These are phyloP conservation scores for Fragum sueziense DNA, from an alignment of 2,888 invertebrate genomes.

Conservation along the genomic window DNA sequence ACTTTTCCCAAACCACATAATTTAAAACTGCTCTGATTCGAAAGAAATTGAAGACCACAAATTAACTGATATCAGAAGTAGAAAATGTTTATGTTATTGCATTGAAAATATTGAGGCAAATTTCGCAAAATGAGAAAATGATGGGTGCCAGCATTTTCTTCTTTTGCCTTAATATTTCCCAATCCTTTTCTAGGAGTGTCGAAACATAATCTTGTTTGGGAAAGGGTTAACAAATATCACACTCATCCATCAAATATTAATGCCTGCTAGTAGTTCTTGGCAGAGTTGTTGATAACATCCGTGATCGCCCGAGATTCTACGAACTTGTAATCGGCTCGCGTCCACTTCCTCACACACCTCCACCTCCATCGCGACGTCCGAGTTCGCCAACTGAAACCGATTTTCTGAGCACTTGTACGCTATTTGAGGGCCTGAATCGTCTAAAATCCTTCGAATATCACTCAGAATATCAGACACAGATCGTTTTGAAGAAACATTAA, in stretches of 20 bases:
- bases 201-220: not conserved
- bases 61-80: no score
- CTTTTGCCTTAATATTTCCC: not conserved
- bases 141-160: not conserved
- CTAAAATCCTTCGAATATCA: slow-evolving; percentile 73
- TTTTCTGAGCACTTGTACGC: slow-evolving; percentile 75
- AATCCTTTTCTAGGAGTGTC: not conserved
- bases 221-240: not conserved
- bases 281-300: slow-evolving; percentile 75
- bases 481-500: slow-evolving; percentile 65
- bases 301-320: slow-evolving; percentile 77
- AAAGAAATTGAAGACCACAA: not conserved
- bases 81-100: no score
- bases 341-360: slow-evolving; percentile 74
- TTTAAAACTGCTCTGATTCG: not conserved
- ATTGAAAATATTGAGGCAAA: not conserved
- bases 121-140: not conserved
- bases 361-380: slow-evolving; percentile 75
- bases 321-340: slow-evolving; percentile 73
- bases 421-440: slow-evolving; percentile 70
- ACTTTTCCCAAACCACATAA: not conserved
- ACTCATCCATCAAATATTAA: slow-evolving; percentile 60
- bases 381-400: slow-evolving; percentile 69
- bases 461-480: slow-evolving; percentile 73
- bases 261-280: slow-evolving; percentile 74